A percentile compares a stretch with the other conserved stretches of the same genome.
Conservation (phyloP, 2,113 vertebrate genomes). For the Acinonyx jubatus region DNA sequence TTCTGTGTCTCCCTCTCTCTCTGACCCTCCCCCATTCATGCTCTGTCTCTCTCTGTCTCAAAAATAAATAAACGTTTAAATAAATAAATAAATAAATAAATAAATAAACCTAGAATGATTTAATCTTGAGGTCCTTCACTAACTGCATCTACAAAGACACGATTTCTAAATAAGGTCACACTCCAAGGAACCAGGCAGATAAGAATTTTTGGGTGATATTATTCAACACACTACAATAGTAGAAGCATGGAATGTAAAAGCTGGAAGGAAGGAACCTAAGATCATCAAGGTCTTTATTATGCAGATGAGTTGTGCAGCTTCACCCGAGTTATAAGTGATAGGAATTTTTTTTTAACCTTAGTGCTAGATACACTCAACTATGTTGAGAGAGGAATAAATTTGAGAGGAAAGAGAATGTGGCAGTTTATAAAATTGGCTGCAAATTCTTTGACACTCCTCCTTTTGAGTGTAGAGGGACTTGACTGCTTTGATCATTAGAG, state of each 20-base stretch:
- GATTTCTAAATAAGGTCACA: neutral
- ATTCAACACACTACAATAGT: neutral
- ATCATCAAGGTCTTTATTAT: neutral
- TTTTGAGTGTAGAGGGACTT: neutral
- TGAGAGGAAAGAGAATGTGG: neutral
- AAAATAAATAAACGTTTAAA: too few relatives aligned
- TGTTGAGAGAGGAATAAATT: neutral
- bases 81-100: too few relatives aligned
- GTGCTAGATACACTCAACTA: neutral
- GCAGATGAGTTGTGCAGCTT: neutral
- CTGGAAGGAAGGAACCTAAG: neutral
- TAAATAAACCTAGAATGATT: neutral
- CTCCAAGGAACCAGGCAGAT: neutral
- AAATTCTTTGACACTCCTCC: neutral
- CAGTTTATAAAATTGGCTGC: neutral
- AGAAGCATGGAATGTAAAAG: neutral
- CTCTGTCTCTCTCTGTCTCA: too few relatives aligned
- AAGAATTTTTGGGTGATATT: neutral
- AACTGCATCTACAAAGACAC: neutral
- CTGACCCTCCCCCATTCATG: too few relatives aligned
- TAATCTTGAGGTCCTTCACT: neutral
- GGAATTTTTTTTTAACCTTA: neutral
- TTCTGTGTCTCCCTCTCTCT: too few relatives aligned
- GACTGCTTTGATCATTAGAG: neutral
- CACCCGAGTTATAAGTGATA: neutral